phyloP scores from a whole-genome alignment of 2,113 vertebrate genomes.

The Sturnus vulgaris region DNA sequence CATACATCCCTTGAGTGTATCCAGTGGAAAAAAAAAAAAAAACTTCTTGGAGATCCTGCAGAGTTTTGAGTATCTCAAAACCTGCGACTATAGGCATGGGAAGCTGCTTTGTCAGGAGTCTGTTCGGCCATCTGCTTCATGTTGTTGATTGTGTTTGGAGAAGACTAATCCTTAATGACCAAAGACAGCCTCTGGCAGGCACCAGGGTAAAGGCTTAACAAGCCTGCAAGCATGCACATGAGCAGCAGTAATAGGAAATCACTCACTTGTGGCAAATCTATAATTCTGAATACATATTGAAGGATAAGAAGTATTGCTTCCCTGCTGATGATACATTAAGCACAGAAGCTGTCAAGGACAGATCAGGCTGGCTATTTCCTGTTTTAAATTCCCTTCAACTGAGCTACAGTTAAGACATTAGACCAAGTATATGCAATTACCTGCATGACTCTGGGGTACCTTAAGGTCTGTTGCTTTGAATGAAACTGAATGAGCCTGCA shows the following conservation, averaged over 20 bases:
- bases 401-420: neutral
- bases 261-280: neutral
- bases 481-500: neutral
- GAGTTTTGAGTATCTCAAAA: neutral
- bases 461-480: constrained; percentile 11
- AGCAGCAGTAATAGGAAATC: neutral
- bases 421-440: neutral
- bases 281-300: neutral
- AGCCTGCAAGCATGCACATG: neutral
- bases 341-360: neutral
- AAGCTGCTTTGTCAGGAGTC: neutral
- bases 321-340: neutral
- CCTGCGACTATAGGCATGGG: neutral
- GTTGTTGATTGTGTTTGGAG: neutral
- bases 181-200: neutral
- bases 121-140: neutral
- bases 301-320: neutral
- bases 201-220: neutral
- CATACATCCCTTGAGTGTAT: neutral
- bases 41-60: too few species aligned
- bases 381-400: neutral
- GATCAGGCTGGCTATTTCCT: neutral
- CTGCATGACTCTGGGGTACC: neutral
- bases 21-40: neutral
- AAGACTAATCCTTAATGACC: neutral